phyloP scores from a whole-genome alignment of 2,888 invertebrate species.

The Ptychoptera contaminata region DNA sequence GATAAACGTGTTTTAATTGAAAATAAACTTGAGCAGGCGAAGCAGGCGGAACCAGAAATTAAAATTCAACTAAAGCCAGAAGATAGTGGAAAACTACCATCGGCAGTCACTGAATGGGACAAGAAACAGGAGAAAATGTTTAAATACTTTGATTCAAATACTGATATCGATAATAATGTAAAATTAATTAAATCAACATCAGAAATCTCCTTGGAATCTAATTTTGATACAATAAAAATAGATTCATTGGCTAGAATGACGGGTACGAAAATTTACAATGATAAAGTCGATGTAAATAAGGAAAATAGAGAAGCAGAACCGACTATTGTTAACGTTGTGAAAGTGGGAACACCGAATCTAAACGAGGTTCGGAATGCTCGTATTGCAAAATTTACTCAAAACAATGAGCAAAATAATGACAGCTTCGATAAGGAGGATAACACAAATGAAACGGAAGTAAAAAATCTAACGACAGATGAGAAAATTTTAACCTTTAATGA shows the following conservation, averaged over 20 bases:
- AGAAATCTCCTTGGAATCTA: constrained; percentile 9
- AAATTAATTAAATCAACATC: constrained; percentile 12
- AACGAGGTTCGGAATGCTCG: constrained; percentile 25
- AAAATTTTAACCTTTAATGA: too few relatives aligned
- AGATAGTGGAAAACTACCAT: neutral
- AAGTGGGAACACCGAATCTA: constrained; percentile 6
- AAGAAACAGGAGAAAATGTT: constrained; percentile 15
- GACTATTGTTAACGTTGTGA: too few relatives aligned
- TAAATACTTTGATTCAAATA: constrained; percentile 16
- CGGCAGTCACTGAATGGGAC: constrained; percentile 14
- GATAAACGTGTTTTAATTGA: constrained; percentile 2
- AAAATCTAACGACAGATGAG: too few relatives aligned
- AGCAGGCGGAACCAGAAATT: neutral
- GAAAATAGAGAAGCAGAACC: too few relatives aligned
- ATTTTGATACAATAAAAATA: constrained; percentile 5
- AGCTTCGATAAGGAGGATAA: neutral
- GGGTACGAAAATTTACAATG: neutral
- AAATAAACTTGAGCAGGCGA: constrained; percentile 32
- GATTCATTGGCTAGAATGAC: constrained; percentile 7
- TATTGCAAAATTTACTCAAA: constrained; percentile 22
- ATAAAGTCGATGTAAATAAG: too few relatives aligned
- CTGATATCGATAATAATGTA: neutral
- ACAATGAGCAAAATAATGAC: neutral
- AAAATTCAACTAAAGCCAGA: neutral
- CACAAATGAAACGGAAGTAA: neutral